A percentile compares a stretch with the other conserved stretches of the same genome.
These are phyloP conservation scores for Tokudaia muenninki DNA, from an alignment of 2,797 vertebrate species.

Conservation along the genomic window DNA sequence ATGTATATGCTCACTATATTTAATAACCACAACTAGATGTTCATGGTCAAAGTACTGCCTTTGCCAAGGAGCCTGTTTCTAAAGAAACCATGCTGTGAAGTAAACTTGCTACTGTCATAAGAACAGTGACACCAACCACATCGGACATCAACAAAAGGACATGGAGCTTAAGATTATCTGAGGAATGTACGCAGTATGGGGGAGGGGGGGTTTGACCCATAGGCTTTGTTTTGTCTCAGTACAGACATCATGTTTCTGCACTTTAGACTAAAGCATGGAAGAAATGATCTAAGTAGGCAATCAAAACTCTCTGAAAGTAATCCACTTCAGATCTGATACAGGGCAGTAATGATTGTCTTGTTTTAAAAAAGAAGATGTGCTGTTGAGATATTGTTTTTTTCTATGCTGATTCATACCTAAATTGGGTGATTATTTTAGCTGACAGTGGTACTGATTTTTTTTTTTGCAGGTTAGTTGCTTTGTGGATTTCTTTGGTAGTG, in stretches of 20 bases:
- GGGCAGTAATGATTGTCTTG: constrained; percentile 82
- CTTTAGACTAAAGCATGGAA: constrained; percentile 91
- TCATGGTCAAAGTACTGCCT: constrained; percentile 92
- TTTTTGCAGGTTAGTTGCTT: constrained; percentile 79
- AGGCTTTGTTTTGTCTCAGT: constrained; percentile 75
- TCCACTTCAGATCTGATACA: constrained; percentile 85
- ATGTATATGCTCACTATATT: constrained; percentile 94
- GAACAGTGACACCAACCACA: constrained; percentile 80
- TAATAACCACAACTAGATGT: constrained; percentile 91
- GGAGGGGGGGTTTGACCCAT: constrained; percentile 30
- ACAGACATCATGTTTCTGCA: constrained; percentile 88
- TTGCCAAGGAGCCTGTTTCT: constrained; percentile 93
- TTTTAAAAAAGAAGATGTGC: constrained; percentile 75
- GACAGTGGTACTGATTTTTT: constrained; percentile 89
- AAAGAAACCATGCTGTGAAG: constrained; percentile 95
- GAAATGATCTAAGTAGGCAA: constrained; percentile 86
- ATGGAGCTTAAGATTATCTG: constrained; percentile 77
- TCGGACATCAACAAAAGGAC: constrained; percentile 74
- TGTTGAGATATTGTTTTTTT: constrained; percentile 86
- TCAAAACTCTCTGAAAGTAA: constrained; percentile 86
- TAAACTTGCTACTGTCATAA: constrained; percentile 89
- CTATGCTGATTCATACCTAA: constrained; percentile 87
- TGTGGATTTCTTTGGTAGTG: constrained; percentile 87
- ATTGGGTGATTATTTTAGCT: constrained; percentile 87
- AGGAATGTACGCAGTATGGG: constrained; percentile 84